A percentile compares a stretch with the other conserved stretches of the same genome.
Evolutionary conservation across 2,797 vertebrate genomes (phyloP).

Genomic region (Myotis vivesi): DNA sequence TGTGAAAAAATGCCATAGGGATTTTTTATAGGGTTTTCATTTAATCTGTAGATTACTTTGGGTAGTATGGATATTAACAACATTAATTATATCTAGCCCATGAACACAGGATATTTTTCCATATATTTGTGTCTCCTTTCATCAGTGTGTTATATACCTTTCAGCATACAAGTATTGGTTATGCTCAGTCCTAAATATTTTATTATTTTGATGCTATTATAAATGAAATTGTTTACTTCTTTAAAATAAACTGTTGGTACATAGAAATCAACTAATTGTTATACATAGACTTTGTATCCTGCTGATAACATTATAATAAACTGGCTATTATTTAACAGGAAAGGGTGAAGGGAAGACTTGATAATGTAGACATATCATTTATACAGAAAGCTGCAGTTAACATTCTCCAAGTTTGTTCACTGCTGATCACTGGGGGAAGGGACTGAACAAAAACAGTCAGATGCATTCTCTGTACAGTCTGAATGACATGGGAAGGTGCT

Average conservation of each 20-base stretch:
- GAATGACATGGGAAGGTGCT: too few species aligned
- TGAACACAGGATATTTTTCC: neutral
- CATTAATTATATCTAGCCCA: neutral
- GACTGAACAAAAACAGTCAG: too few species aligned
- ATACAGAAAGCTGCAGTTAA: too few species aligned
- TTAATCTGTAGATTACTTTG: neutral
- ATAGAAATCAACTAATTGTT: neutral
- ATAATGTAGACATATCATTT: too few species aligned
- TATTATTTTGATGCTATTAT: neutral
- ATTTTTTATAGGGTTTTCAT: neutral
- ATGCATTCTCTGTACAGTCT: too few species aligned
- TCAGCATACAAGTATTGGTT: neutral
- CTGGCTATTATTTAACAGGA: too few species aligned
- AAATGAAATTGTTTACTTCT: neutral
- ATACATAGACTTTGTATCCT: neutral
- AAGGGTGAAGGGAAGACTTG: too few species aligned
- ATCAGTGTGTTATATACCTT: neutral
- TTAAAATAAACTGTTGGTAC: neutral
- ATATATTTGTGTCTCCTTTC: neutral
- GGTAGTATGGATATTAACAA: neutral
- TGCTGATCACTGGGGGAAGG: too few species aligned
- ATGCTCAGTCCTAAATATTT: neutral
- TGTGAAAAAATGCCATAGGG: neutral
- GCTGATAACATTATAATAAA: too few species aligned
- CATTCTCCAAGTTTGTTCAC: too few species aligned